Evolutionary conservation across 2,797 vertebrate species (phyloP), one percentile per base, ranked within the genome.

Genomic region (Labeo calbasu): DNA sequence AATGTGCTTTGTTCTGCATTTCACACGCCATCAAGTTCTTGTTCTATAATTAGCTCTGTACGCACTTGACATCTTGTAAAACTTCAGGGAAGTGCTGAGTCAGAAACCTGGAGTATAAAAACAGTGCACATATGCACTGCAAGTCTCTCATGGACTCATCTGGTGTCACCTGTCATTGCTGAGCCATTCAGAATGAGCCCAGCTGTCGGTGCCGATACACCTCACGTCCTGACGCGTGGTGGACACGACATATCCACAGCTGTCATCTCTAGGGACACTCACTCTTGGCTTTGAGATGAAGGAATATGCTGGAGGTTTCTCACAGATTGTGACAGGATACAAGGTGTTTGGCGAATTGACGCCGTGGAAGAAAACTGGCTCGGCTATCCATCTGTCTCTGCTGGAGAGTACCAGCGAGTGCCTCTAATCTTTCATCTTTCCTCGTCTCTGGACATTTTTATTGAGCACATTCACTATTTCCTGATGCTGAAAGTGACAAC

Each of bases 271-370:
- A 8, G 43, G 66, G 82, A 83, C 17, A 3, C 15, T 82, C 46
- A 51, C 28, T 75, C 59, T 17, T 75, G 70, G 57, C 55, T 19
- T 46, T 9, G 32, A 25, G 53, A 65, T 78, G 79, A 71, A 82
- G 79, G 65, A 61, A 77, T 71, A 75, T 57, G 66, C 25, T 71
- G 32, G 28, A 63, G 65, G 15, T 70, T 77, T 85, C 28, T 53
- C 53, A 77, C 72, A 43, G 84, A 36, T 61, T 57, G 65, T 77
- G 73, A 78, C 80, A 79, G 84, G 75, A 82, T 69, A 79, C 73
- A 82, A 82, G 80, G 46, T 73, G 55, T 82, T 78, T 70, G 73
- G 55, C 5, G 46, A 63, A 32, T 25, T 51, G 50, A 75, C 14
- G n/a, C 57, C 2, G 14, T 23, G 11, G 66, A 53, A 57, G 61